Evolutionary conservation across 1,140 invertebrate genomes (phyloP), one percentile per base, ranked within the genome.

Genomic region (Zaprionus nigranus): DNA sequence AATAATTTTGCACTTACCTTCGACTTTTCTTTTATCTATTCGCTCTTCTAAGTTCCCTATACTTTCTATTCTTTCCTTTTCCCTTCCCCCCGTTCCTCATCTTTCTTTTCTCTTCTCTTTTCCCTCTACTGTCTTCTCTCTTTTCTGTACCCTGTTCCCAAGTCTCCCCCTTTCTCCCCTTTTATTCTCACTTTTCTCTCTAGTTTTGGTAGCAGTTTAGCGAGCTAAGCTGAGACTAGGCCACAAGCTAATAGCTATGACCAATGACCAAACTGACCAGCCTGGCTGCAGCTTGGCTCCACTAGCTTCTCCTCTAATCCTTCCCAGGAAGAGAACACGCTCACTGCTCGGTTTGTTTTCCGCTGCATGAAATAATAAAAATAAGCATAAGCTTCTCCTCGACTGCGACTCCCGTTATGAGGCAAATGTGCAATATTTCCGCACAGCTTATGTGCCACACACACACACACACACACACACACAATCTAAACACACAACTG

Each of bases 371-470:
- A 79, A 68, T 63, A 75, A 60, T 67, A 79, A 72, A 66, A 85
- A 82, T 77, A 72, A 83, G 70, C 71, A 79, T 81, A 84, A 88
- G 85, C 85, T 82, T 71, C 80, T 82, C 71, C 80, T 73, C 49
- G 76, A 71, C 77, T 61, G 43, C 62, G 51, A n/a, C 38, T 20
- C 30, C 61, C 54, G 79, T 73, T 79, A 86, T 82, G 65, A 86
- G 76, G 76, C 76, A 79, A 81, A 77, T 38, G 77, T 82, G 86
- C 78, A 88, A 90, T 88, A 90, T 88, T 90, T 88, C 81, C 85
- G 81, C 85, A 87, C 72, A 83, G 83, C 83, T 86, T 86, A 87
- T 86, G 63, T 88, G 74, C 60, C 73, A 65, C 68, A 75, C 75
- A 69, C 54, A 66, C 75, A 69, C 54, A 66, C 54, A 51, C 62